Evolutionary conservation across 2,113 vertebrate species (phyloP).

Genomic region (Tonatia bakeri): DNA sequence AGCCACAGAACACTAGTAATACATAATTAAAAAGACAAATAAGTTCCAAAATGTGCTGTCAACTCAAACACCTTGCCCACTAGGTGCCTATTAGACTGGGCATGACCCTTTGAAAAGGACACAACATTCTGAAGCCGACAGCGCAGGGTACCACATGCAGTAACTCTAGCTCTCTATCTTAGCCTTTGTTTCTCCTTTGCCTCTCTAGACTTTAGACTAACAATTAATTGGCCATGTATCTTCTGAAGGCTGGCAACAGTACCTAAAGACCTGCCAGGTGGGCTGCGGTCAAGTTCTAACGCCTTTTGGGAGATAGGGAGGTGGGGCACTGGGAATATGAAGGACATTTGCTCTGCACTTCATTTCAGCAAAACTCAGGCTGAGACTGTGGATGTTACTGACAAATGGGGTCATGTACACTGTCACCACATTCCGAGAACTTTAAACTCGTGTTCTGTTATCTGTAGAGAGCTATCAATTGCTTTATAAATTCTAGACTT

Average conservation of each 20-base stretch:
- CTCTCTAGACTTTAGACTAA: neutral
- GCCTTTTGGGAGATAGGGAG: rapidly evolving
- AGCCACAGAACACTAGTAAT: neutral
- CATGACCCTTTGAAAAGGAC: neutral
- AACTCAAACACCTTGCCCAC: neutral
- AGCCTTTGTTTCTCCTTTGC: neutral
- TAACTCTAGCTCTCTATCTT: neutral
- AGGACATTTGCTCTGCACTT: neutral
- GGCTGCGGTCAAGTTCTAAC: neutral
- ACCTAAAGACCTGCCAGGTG: neutral
- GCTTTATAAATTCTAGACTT: neutral
- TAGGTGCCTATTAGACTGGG: neutral
- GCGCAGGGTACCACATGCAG: neutral
- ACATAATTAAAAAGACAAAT: neutral
- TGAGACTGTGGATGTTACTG: neutral
- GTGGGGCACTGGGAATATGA: neutral
- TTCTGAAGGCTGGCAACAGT: neutral
- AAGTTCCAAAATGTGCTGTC: neutral
- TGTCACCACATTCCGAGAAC: neutral
- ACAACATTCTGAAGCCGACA: neutral
- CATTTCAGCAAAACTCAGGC: neutral
- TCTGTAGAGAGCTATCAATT: neutral
- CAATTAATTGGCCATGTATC: neutral
- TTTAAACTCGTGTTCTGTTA: neutral
- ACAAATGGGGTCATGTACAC: neutral